Percentiles rank a stretch among this genome's conserved stretches.
Conservation (phyloP, 1,140 invertebrate species). For the Pseudomyrmex cubaensis region DNA sequence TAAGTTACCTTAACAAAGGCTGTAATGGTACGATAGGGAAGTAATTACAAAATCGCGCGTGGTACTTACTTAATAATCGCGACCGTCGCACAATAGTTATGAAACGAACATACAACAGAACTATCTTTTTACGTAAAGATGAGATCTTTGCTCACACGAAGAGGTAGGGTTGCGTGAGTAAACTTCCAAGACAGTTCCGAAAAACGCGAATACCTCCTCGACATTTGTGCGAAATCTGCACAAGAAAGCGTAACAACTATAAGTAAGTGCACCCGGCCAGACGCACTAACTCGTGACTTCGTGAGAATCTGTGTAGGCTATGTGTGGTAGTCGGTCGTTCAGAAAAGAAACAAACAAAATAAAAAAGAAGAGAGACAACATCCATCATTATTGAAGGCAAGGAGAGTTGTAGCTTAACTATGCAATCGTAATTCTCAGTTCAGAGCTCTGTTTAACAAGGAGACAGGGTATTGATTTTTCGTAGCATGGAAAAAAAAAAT, state of each 20-base stretch:
- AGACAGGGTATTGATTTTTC: slow-evolving; percentile 71
- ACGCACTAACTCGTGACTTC: slow-evolving; percentile 36
- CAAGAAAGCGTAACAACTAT: slow-evolving; percentile 19
- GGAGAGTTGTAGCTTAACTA: slow-evolving; percentile 24
- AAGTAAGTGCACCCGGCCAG: slow-evolving; percentile 48
- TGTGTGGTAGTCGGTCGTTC: slow-evolving; percentile 4
- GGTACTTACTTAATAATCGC: slow-evolving; percentile 56
- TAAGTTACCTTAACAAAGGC: slow-evolving; percentile 85
- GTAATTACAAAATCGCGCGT: slow-evolving; percentile 62
- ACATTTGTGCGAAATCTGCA: slow-evolving; percentile 50
- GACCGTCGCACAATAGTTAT: slow-evolving; percentile 56
- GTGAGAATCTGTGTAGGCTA: slow-evolving; percentile 30
- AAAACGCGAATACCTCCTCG: slow-evolving; percentile 64
- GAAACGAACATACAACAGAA: slow-evolving; percentile 15
- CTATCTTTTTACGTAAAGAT: slow-evolving; percentile 61
- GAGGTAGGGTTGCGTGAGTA: slow-evolving; percentile 34
- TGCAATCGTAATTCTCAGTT: slow-evolving; percentile 44
- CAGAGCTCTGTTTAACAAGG: slow-evolving; percentile 65
- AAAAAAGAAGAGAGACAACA: slow-evolving; percentile 1
- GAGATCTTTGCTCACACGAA: slow-evolving; percentile 40
- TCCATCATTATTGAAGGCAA: slow-evolving; percentile 14
- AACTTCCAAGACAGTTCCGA: slow-evolving; percentile 63
- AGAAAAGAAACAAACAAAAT: slow-evolving; percentile 4
- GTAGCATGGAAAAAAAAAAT: slow-evolving; percentile 7
- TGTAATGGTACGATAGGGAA: slow-evolving; percentile 78